A percentile compares a stretch with the other conserved stretches of the same genome.
Evolutionary conservation across 2,797 vertebrate genomes (phyloP).

Genomic region (Rhinatrema bivittatum): DNA sequence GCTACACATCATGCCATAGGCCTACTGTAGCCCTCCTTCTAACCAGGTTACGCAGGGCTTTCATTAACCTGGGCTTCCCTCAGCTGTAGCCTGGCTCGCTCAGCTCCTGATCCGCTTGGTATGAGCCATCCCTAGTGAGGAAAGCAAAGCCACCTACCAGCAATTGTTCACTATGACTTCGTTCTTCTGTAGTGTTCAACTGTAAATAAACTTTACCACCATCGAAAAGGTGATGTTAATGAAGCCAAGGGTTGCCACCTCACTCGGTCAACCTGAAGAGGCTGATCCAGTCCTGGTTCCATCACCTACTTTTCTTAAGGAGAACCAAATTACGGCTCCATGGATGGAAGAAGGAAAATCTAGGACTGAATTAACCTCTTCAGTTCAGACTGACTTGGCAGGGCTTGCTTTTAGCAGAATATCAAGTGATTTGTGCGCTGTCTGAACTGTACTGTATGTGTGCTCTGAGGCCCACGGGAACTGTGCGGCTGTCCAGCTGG

Average conservation of each 20-base stretch:
- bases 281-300: no score
- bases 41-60: constrained; percentile 40
- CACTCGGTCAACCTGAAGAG: no score
- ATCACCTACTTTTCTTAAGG: no score
- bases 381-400: no score
- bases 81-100: constrained; percentile 45
- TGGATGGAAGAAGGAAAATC: no score
- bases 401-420: constrained; percentile 48
- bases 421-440: constrained; percentile 44
- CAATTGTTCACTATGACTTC: constrained; percentile 46
- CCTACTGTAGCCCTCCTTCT: constrained; percentile 36
- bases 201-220: constrained; percentile 60
- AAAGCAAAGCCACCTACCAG: constrained; percentile 54
- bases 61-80: constrained; percentile 42
- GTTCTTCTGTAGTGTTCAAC: constrained; percentile 54
- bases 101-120: constrained; percentile 35
- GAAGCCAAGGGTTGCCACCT: no score
- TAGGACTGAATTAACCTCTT: no score
- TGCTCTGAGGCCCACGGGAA: constrained; percentile 19
- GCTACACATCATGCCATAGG: no score
- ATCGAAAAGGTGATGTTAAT: constrained; percentile 53
- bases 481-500: no score
- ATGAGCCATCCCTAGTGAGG: constrained; percentile 35
- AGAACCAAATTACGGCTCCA: no score
- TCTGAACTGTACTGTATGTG: constrained; percentile 9